Evolutionary conservation across 1,140 invertebrate species (phyloP), one percentile per base, ranked within the genome.

Genomic region (Hylaeus anthracinus): DNA sequence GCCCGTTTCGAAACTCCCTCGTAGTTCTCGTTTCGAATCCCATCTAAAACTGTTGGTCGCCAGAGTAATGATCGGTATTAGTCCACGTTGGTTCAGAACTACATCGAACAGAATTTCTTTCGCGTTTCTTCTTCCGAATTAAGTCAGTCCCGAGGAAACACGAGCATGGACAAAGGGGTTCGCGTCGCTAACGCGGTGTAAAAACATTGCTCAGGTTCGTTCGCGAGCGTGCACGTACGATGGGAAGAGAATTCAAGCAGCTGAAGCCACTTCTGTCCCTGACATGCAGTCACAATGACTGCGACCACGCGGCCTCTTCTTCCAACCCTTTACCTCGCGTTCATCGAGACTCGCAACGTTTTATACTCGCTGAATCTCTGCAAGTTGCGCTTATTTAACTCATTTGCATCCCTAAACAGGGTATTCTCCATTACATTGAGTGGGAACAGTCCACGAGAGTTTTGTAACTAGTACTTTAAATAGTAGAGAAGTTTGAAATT

Each of bases 221-320:
- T 58, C 73, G 69, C 61, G 41, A 5, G 70, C 60, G 63, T 76
- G 77, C 77, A 86, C 71, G 78, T 83, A 75, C 76, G 79, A 41
- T 66, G 78, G 26, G 61, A 63, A 78, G 64, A 71, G 76, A 73
- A 84, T 26, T 43, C 53, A 53, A 82, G 66, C 75, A 79, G 66
- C 82, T 79, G 73, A 88, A 80, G 75, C 67, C 76, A 67, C 72
- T 56, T 4, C 74, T 61, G 74, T 78, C 75, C 74, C 67, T 79
- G 81, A 83, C 74, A 58, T 72, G 67, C 39, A 66, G 76, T 73
- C 70, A 75, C 60, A 70, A 75, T 72, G 72, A 53, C 72, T 73
- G 37, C 72, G 72, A 72, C 56, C 73, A 26, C 65, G 26, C 60
- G 5, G n/a, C 15, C n/a, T 6, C 5, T n/a, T 67, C 66, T 37